Conservation (phyloP, 2,888 invertebrate genomes). For the Drosophila picticornis region DNA sequence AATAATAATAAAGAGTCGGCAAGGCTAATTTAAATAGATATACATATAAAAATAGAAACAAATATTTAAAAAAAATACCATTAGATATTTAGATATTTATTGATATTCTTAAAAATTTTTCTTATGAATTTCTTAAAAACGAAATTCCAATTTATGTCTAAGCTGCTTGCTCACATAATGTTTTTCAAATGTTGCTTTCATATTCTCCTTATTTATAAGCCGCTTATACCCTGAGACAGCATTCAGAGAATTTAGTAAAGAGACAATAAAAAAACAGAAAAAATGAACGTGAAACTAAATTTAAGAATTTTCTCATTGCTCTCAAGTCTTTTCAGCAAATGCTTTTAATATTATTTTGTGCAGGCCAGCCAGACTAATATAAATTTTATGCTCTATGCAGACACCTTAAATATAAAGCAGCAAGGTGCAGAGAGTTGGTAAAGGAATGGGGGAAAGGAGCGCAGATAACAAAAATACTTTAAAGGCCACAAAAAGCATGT, state of each 20-base stretch:
- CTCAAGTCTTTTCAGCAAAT: conserved; percentile 34
- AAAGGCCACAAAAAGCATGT: conserved; percentile 80
- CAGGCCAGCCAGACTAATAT: conserved; percentile 53
- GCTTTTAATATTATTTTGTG: conserved; percentile 45
- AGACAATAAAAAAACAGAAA: background rate
- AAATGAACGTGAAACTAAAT: conserved; percentile 34
- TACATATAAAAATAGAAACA: background rate
- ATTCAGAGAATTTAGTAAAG: conserved; percentile 3
- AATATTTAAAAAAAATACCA: background rate
- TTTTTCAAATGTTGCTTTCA: conserved; percentile 9
- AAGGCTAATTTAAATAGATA: background rate
- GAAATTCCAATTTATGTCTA: conserved; percentile 4
- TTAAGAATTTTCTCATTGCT: conserved; percentile 21
- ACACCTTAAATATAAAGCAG: conserved; percentile 52
- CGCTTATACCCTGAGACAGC: conserved; percentile 26
- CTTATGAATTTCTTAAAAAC: background rate
- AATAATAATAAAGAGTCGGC: background rate
- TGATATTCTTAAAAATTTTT: no score
- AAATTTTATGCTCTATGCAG: conserved; percentile 64
- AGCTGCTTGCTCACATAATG: conserved; percentile 41
- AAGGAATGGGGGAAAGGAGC: background rate
- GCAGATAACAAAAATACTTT: conserved; percentile 52
- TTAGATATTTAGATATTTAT: background rate
- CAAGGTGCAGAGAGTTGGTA: background rate
- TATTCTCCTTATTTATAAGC: conserved; percentile 33